These are phyloP conservation scores for Myocastor coypus DNA, from an alignment of 2,113 vertebrate genomes.

Conservation along the genomic window DNA sequence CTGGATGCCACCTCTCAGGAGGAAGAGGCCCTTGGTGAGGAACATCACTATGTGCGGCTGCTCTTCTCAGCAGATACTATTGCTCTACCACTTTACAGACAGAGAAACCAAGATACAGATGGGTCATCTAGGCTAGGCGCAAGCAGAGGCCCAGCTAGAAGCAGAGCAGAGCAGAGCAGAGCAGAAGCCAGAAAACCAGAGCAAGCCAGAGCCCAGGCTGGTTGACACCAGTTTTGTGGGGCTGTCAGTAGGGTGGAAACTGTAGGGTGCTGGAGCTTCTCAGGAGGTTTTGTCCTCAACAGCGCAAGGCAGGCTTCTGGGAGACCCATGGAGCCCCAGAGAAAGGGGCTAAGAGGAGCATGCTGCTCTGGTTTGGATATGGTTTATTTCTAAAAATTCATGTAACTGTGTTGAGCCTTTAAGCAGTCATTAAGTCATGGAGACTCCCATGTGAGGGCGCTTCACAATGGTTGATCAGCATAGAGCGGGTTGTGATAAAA, in stretches of 20 bases:
- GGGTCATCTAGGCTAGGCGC: too few species aligned
- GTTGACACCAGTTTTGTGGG: background rate
- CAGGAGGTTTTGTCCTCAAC: background rate
- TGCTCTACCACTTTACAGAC: background rate
- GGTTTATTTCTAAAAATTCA: background rate
- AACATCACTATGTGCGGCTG: background rate
- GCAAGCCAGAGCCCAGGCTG: background rate
- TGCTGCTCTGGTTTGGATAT: background rate
- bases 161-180: background rate
- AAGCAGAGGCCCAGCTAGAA: background rate
- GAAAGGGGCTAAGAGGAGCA: background rate
- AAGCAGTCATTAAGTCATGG: background rate
- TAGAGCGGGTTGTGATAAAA: background rate
- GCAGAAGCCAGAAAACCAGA: background rate
- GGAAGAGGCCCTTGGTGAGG: background rate
- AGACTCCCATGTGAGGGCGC: background rate
- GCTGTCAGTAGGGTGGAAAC: too few species aligned
- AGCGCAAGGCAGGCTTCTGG: accelerated
- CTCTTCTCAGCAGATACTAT: background rate
- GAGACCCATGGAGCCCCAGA: background rate
- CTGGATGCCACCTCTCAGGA: background rate
- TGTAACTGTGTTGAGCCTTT: background rate
- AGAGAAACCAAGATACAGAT: background rate
- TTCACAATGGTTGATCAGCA: background rate
- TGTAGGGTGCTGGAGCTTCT: background rate